Evolutionary conservation across 2,888 invertebrate species (phyloP).

Genomic region (Philonicus albiceps): DNA sequence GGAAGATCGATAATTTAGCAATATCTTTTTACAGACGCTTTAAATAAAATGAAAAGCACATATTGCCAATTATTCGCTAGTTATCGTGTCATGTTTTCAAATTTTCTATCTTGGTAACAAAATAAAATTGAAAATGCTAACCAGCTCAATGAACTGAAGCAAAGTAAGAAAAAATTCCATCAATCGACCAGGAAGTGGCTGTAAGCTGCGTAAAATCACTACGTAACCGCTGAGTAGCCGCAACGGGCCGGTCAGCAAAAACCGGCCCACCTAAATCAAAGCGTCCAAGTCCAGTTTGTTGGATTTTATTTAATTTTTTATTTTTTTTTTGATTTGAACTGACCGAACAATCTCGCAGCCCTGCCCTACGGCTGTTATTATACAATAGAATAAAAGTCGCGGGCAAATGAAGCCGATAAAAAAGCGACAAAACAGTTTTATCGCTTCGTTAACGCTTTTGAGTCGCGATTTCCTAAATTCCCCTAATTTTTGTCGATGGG

Average conservation of each 20-base stretch:
- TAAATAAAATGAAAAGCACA: neutral
- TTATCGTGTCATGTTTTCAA: neutral
- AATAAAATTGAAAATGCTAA: neutral
- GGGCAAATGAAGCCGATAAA: neutral
- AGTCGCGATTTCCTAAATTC: neutral
- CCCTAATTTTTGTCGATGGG: neutral
- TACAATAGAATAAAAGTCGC: neutral
- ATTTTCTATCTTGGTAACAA: neutral
- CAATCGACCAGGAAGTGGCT: neutral
- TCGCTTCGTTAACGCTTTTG: slow-evolving; percentile 5
- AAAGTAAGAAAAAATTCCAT: neutral
- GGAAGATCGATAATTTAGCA: too few species aligned
- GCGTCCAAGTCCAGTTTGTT: neutral
- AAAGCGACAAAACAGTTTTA: neutral
- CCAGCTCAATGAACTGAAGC: neutral
- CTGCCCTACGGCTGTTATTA: neutral
- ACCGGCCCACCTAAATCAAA: neutral
- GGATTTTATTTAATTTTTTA: too few species aligned
- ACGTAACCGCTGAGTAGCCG: neutral
- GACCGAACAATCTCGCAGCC: neutral
- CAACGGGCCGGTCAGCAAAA: neutral
- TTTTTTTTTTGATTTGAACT: neutral
- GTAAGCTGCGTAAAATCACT: neutral
- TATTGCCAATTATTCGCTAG: neutral
- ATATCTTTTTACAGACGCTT: too few species aligned